A percentile compares a stretch with the other conserved stretches of the same genome.
These are phyloP conservation scores for Leptinotarsa rubiginosa DNA, from an alignment of 2,888 invertebrate species.

Conservation along the genomic window DNA sequence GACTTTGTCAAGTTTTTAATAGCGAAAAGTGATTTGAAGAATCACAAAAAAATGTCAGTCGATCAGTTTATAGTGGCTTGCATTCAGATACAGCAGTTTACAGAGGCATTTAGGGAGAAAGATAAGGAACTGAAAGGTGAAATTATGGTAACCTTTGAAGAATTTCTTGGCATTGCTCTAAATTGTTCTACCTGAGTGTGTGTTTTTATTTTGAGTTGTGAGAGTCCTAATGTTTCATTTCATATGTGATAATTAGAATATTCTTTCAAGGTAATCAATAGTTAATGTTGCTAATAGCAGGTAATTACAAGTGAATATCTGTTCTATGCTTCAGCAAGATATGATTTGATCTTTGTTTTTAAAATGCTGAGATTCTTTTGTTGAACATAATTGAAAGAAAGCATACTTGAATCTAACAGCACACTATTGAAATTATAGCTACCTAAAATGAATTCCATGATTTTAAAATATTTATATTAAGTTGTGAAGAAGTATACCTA, in stretches of 20 bases:
- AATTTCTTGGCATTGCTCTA: constrained; percentile 87
- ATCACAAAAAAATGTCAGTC: constrained; percentile 77
- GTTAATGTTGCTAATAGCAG: too few species aligned
- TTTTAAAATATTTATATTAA: too few species aligned
- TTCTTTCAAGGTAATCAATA: too few species aligned
- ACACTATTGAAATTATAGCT: too few species aligned
- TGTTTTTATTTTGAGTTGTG: not conserved
- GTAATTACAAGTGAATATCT: too few species aligned
- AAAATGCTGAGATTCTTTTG: too few species aligned
- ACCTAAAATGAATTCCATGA: too few species aligned
- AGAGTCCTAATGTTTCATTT: not conserved
- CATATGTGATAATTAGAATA: not conserved
- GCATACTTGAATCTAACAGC: too few species aligned
- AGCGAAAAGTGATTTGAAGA: constrained; percentile 75
- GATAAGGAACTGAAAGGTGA: constrained; percentile 85
- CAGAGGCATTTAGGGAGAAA: constrained; percentile 85
- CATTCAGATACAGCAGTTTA: constrained; percentile 89
- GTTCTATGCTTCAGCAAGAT: too few species aligned
- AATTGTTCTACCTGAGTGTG: constrained; percentile 70
- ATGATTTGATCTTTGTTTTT: too few species aligned
- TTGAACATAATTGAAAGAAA: too few species aligned
- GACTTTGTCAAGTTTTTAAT: constrained; percentile 81
- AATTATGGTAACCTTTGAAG: constrained; percentile 90
- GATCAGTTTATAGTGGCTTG: constrained; percentile 91
- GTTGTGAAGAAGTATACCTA: too few species aligned